Percentiles rank a stretch among this genome's conserved stretches.
phyloP scores from a whole-genome alignment of 2,113 vertebrate genomes.

The Macaca mulatta region DNA sequence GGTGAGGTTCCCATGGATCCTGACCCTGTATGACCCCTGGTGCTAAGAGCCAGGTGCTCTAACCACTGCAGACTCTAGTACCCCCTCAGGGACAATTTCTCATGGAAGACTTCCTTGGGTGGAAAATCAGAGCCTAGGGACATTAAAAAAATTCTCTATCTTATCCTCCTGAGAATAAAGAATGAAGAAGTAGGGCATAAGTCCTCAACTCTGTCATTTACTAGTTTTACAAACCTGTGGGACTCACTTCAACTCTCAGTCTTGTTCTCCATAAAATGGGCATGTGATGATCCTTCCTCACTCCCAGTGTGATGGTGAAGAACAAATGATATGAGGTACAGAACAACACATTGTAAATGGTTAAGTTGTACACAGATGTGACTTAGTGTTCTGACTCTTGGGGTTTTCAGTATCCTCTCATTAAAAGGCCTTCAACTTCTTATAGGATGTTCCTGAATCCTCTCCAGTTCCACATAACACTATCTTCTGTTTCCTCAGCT shows the following conservation, averaged over 20 bases:
- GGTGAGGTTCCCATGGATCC: background rate
- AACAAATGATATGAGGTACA: background rate
- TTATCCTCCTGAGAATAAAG: background rate
- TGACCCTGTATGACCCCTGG: background rate
- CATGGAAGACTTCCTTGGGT: background rate
- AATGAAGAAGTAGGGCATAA: background rate
- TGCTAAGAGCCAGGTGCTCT: background rate
- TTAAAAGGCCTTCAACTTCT: background rate
- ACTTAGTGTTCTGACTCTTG: background rate
- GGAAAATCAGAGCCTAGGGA: background rate
- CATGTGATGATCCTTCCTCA: background rate
- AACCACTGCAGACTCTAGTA: background rate
- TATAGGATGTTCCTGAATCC: background rate
- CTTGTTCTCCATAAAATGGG: background rate
- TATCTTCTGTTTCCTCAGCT: slow-evolving; percentile 59
- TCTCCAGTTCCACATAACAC: background rate
- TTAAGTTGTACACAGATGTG: background rate
- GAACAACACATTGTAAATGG: background rate
- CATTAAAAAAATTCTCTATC: background rate
- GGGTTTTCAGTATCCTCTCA: background rate
- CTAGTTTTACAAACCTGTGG: background rate
- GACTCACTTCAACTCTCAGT: background rate
- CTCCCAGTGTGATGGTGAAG: background rate
- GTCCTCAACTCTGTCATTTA: background rate
- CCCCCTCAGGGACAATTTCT: background rate